phyloP scores from a whole-genome alignment of 2,888 invertebrate genomes.

The Leptogaster cylindrica region DNA sequence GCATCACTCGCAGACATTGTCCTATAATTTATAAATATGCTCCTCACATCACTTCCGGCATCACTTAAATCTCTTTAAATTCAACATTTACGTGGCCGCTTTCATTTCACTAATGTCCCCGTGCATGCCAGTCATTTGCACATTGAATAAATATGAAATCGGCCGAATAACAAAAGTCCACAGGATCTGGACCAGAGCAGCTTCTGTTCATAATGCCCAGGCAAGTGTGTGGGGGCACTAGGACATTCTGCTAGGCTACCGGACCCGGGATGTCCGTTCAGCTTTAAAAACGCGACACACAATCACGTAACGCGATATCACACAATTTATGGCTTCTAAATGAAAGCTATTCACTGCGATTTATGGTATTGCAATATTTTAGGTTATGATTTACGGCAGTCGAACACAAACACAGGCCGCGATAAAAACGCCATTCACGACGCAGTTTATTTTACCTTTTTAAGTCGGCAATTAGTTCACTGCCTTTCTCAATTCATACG shows the following conservation, averaged over 20 bases:
- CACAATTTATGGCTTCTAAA: conserved; percentile 35
- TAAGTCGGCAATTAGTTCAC: conserved; percentile 1
- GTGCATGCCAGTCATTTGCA: conserved; percentile 31
- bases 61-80: conserved; percentile 22
- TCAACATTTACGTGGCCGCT: conserved; percentile 13
- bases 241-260: background rate
- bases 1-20: no score
- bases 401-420: conserved; percentile 15
- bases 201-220: conserved; percentile 18
- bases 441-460: conserved; percentile 9
- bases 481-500: no score
- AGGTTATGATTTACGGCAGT: conserved; percentile 36
- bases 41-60: background rate
- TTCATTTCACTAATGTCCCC: conserved; percentile 9
- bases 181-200: background rate
- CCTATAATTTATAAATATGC: conserved; percentile 16
- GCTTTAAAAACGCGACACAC: conserved; percentile 34
- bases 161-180: conserved; percentile 36
- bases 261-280: conserved; percentile 17
- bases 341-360: conserved; percentile 37
- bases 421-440: conserved; percentile 18
- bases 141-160: conserved; percentile 34
- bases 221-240: background rate
- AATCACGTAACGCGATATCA: conserved; percentile 35
- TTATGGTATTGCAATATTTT: conserved; percentile 38